A percentile compares a stretch with the other conserved stretches of the same genome.
phyloP scores from a whole-genome alignment of 2,888 invertebrate species.

The Cosmia pyralina region DNA sequence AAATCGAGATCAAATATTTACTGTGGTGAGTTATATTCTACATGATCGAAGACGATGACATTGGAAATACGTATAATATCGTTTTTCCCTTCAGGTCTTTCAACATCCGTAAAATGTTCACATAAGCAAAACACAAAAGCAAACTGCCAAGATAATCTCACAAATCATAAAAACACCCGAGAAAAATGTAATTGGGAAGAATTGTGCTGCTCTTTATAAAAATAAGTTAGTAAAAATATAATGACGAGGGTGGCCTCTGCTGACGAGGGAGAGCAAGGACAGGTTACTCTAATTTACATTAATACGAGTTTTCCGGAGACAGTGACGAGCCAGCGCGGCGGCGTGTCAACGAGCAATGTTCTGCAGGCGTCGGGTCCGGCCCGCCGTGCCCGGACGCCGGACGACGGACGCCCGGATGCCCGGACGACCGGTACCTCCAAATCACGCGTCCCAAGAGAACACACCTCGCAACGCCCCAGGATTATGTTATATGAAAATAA shows the following conservation, averaged over 20 bases:
- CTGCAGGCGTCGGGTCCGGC: constrained; percentile 53
- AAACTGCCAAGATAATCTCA: constrained; percentile 44
- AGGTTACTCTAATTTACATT: constrained; percentile 81
- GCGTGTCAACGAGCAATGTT: constrained; percentile 64
- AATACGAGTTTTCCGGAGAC: constrained; percentile 79
- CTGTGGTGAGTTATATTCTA: not conserved
- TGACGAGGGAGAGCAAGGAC: constrained; percentile 76
- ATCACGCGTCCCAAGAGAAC: constrained; percentile 82
- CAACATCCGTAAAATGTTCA: constrained; percentile 21
- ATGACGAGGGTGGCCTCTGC: constrained; percentile 59
- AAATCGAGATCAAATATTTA: not conserved
- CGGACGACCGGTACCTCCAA: constrained; percentile 70
- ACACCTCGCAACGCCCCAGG: constrained; percentile 81
- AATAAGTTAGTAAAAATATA: constrained; percentile 56
- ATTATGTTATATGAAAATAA: constrained; percentile 88
- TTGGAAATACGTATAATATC: not conserved
- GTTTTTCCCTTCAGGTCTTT: constrained; percentile 5
- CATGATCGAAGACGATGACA: not conserved
- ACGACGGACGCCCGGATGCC: constrained; percentile 20
- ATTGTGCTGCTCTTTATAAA: constrained; percentile 41
- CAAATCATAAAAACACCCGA: constrained; percentile 44
- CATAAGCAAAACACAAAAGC: constrained; percentile 42
- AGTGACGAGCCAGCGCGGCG: constrained; percentile 71
- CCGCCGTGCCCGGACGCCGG: constrained; percentile 49
- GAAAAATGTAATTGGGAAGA: constrained; percentile 46